Base-by-base conservation (phyloP, 2,113 vertebrate genomes). In the Gambusia affinis region DNA sequence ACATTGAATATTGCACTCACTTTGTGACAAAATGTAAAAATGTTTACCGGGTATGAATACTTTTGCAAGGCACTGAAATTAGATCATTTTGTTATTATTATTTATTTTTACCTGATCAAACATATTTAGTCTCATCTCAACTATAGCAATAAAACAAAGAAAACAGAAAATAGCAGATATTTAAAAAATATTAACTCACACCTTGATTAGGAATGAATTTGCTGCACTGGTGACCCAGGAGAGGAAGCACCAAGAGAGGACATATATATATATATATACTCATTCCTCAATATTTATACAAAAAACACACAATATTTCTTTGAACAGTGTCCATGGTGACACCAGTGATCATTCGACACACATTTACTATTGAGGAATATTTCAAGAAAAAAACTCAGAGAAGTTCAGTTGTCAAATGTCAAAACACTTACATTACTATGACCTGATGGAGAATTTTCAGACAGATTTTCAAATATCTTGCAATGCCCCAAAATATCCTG, bases 401-500 rank as follows among this genome's bases (percentile, higher is more conserved):
- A 35, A 33, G 35, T 42, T n/a, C 27, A 44, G n/a, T 67, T 67
- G n/a, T 5, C 7, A 17, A 28, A 44, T 28, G 64, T 42, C 39
- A 12, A 28, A 24, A 7, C 37, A 27, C 37, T 42, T 66, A n/a
- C 19, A 28, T 17, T 5, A 37, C 31, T 24, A 65, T 42, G 8
- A 44, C 37, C 64, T 42, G 37, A 28, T 3, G n/a, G 37, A 39
- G 24, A 65, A 39, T 14, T 24, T 42, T 42, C n/a, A 27, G 15
- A 39, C 19, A 39, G 24, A 39, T 44, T 69, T 67, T 68, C 33
- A 22, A 30, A 66, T 61, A 81, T 31, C 33, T 71, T 66, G 4
- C 79, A 73, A 75, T 8, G 1, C 24, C 66, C 80, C 69, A 69
- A 39, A 28, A 65, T 66, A 78, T 57, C 51, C 14, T 47, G 24